Evolutionary conservation across 2,888 invertebrate species (phyloP).

Genomic region (Melikaiella ostensackeni): DNA sequence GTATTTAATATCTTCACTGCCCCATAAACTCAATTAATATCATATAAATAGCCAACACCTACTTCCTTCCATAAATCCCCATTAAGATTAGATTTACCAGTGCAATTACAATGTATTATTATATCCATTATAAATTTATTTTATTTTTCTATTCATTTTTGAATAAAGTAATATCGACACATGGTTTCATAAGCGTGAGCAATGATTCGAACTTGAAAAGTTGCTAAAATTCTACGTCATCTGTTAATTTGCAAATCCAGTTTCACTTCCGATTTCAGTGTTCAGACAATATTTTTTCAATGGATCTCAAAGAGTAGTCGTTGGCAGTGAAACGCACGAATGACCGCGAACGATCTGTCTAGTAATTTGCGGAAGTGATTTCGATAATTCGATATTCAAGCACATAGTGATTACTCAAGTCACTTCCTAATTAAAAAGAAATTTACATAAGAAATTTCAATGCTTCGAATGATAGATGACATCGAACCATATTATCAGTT

Average conservation of each 20-base stretch:
- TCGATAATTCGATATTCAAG: constrained; percentile 50
- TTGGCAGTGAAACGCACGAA: constrained; percentile 57
- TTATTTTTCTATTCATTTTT: not conserved
- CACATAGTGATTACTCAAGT: constrained; percentile 47
- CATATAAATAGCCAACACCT: not conserved
- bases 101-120: not conserved
- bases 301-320: constrained; percentile 50
- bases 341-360: constrained; percentile 47
- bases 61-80: not conserved
- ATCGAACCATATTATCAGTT: not conserved
- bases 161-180: too few species aligned
- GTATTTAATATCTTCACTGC: not conserved
- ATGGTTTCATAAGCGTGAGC: too few species aligned
- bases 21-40: not conserved
- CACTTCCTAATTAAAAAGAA: constrained; percentile 52
- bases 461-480: constrained; percentile 25
- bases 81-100: not conserved
- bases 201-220: not conserved
- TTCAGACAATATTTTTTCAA: constrained; percentile 39
- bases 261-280: constrained; percentile 58
- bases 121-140: not conserved
- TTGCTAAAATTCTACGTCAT: not conserved
- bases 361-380: constrained; percentile 51
- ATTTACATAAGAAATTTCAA: constrained; percentile 54
- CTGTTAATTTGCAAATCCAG: constrained; percentile 47